phyloP scores from a whole-genome alignment of 2,113 vertebrate species.

The Paedocypris sp. region DNA sequence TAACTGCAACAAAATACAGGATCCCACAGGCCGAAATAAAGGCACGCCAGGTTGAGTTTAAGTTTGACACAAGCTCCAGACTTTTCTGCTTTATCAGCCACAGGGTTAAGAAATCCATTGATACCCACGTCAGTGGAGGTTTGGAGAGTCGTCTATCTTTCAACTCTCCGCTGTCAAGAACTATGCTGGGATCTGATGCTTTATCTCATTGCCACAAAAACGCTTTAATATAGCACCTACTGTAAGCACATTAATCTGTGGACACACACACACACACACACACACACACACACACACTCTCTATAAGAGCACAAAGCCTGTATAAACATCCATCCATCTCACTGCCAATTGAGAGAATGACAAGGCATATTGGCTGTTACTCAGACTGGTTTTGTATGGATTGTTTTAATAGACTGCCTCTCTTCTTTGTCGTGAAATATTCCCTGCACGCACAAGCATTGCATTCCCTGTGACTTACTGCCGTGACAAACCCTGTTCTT shows the following conservation, averaged over 20 bases:
- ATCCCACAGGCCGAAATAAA: too few species aligned
- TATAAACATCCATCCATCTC: conserved; percentile 8
- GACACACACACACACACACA: neutral
- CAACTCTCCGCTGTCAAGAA: conserved; percentile 2
- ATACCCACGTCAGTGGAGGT: neutral
- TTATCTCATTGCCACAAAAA: neutral
- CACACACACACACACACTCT: neutral
- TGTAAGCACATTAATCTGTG: neutral
- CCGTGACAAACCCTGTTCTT: conserved; percentile 2
- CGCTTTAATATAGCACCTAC: neutral
- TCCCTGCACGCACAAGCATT: conserved; percentile 3
- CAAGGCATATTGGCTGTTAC: conserved; percentile 1
- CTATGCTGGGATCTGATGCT: neutral
- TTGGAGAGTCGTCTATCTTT: neutral
- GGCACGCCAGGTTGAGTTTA: too few species aligned
- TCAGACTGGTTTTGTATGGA: conserved; percentile 6
- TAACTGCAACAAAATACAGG: too few species aligned
- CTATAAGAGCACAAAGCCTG: too few species aligned
- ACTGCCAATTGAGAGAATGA: neutral
- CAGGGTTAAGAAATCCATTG: conserved; percentile 1
- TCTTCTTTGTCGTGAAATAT: conserved; percentile 14
- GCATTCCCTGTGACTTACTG: neutral
- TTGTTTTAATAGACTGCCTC: conserved; percentile 7
- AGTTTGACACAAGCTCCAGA: too few species aligned
- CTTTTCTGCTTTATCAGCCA: neutral